phyloP scores from a whole-genome alignment of 2,797 vertebrate genomes.

The Cetoscarus ocellatus region DNA sequence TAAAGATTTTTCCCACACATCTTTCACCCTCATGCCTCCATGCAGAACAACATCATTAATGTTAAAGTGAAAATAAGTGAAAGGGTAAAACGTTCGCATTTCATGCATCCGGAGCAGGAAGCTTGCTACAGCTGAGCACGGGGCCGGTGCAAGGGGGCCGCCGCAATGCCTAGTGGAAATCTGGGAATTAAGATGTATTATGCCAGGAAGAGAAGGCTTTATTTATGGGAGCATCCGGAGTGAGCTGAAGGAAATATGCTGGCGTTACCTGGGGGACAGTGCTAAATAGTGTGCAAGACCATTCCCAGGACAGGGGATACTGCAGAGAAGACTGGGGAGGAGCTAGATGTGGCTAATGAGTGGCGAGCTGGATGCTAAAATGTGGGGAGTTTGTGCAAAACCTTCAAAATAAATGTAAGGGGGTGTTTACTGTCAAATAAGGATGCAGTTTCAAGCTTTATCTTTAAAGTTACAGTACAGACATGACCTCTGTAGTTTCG shows the following conservation, averaged over 20 bases:
- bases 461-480: no score
- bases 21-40: conserved; percentile 66
- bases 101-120: conserved; percentile 77
- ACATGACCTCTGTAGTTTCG: no score
- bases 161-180: conserved; percentile 73
- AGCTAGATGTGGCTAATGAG: conserved; percentile 68
- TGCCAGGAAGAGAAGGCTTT: conserved; percentile 78
- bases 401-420: conserved; percentile 55
- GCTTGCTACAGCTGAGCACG: conserved; percentile 47
- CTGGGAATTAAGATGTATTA: conserved; percentile 78
- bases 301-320: conserved; percentile 66
- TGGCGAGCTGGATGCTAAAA: conserved; percentile 23
- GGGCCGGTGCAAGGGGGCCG: conserved; percentile 57
- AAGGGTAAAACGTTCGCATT: conserved; percentile 74
- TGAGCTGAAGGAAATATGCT: conserved; percentile 77
- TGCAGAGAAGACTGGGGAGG: conserved; percentile 46
- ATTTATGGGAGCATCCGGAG: conserved; percentile 81
- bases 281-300: conserved; percentile 62
- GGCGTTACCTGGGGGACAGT: conserved; percentile 74
- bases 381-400: conserved; percentile 36
- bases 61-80: conserved; percentile 60
- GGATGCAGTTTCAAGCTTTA: no score
- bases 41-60: conserved; percentile 72
- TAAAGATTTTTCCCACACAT: conserved; percentile 56
- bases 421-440: no score